phyloP scores from a whole-genome alignment of 1,140 invertebrate species.

The Drosophila melanogaster region DNA sequence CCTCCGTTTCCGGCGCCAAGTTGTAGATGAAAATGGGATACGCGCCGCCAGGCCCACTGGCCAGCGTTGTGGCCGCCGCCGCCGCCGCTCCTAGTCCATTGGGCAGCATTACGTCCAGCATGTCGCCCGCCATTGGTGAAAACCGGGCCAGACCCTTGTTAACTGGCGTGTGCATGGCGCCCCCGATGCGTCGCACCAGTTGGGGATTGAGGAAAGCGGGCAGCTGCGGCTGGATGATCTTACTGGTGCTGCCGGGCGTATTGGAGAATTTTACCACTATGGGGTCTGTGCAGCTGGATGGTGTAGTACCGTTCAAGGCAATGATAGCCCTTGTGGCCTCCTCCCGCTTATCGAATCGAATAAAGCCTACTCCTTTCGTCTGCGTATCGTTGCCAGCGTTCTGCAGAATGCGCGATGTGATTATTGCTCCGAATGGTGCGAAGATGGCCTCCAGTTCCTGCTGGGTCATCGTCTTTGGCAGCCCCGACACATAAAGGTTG shows the following conservation, averaged over 20 bases:
- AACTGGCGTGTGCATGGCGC: slow-evolving; percentile 93
- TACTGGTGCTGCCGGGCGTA: slow-evolving; percentile 86
- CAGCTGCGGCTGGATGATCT: slow-evolving; percentile 83
- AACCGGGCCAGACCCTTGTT: slow-evolving; percentile 95
- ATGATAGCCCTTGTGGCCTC: slow-evolving; percentile 87
- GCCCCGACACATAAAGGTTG: slow-evolving; percentile 94
- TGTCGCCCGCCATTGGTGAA: slow-evolving; percentile 92
- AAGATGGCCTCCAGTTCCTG: slow-evolving; percentile 93
- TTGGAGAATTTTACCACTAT: slow-evolving; percentile 88
- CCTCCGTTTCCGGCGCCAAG: slow-evolving; percentile 98
- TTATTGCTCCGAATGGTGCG: slow-evolving; percentile 92
- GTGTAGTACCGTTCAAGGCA: slow-evolving; percentile 87
- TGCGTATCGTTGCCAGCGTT: slow-evolving; percentile 86
- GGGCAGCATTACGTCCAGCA: slow-evolving; percentile 91
- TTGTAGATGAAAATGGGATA: slow-evolving; percentile 99
- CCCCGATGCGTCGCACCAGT: slow-evolving; percentile 86
- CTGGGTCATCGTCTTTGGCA: slow-evolving; percentile 94
- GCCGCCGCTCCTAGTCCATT: slow-evolving; percentile 90
- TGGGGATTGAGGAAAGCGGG: slow-evolving; percentile 86
- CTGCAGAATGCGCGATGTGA: slow-evolving; percentile 94
- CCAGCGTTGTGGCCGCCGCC: slow-evolving; percentile 88
- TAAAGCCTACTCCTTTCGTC: slow-evolving; percentile 88
- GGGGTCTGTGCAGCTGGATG: slow-evolving; percentile 86
- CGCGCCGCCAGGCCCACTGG: slow-evolving; percentile 87
- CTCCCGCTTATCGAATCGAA: slow-evolving; percentile 87